Evolutionary conservation across 2,113 vertebrate species (phyloP).

Genomic region (Copsychus sechellarum): DNA sequence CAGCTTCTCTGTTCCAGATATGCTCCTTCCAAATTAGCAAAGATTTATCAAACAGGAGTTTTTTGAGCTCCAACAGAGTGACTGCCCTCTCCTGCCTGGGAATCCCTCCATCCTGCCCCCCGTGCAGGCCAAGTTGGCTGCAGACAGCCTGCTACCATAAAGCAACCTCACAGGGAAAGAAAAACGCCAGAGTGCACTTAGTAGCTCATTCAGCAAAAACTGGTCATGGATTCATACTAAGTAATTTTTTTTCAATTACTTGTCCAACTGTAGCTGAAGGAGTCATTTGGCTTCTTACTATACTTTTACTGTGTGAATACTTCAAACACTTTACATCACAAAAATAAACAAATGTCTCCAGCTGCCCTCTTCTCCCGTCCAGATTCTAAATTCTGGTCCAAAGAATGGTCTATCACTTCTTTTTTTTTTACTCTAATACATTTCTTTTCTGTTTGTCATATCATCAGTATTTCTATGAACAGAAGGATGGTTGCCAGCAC

Average conservation of each 20-base stretch:
- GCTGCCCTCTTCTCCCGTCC: background rate
- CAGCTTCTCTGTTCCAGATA: fast-evolving
- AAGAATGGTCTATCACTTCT: background rate
- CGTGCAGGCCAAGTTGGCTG: fast-evolving
- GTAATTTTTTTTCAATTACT: background rate
- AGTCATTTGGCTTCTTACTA: background rate
- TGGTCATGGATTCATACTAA: background rate
- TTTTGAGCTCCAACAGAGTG: background rate
- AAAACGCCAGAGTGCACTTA: fast-evolving
- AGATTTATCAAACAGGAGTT: background rate
- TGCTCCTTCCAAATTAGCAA: background rate
- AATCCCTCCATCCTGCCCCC: background rate
- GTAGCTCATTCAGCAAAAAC: background rate
- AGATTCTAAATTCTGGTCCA: background rate
- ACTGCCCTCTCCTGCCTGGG: background rate
- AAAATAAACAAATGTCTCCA: background rate
- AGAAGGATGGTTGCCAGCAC: background rate
- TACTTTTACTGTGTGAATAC: background rate
- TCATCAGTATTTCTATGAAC: background rate
- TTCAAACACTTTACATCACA: background rate
- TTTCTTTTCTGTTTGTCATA: background rate
- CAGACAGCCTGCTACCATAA: background rate
- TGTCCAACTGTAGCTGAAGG: background rate
- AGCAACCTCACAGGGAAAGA: background rate
- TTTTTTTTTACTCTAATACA: background rate